A percentile compares a stretch with the other conserved stretches of the same genome.
Conservation (phyloP, 1,140 invertebrate genomes). For the Macrotrachela quadricornifera region DNA sequence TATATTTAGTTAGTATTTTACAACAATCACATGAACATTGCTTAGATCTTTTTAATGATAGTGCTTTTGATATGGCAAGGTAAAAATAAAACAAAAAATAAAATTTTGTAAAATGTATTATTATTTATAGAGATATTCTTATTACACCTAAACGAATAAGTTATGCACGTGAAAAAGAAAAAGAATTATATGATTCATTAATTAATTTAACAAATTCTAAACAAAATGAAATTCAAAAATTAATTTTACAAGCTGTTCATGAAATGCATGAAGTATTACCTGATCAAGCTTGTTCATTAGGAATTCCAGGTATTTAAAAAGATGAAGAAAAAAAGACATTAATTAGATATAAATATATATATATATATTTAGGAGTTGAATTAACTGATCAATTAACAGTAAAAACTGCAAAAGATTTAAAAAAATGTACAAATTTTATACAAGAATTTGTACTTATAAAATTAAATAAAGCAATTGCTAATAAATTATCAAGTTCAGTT, state of each 20-base stretch:
- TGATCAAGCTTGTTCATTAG: neutral
- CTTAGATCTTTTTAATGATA: too few relatives aligned
- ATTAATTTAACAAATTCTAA: constrained; percentile 52
- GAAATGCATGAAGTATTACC: constrained; percentile 1
- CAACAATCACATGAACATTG: too few relatives aligned
- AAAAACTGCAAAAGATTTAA: constrained; percentile 25
- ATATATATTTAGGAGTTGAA: neutral
- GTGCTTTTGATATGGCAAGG: too few relatives aligned
- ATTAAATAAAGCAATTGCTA: constrained; percentile 53
- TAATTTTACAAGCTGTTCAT: constrained; percentile 51
- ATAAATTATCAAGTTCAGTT: constrained; percentile 55
- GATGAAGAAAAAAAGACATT: neutral
- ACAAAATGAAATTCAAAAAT: constrained; percentile 50
- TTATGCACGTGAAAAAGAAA: constrained; percentile 56
- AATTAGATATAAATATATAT: too few relatives aligned
- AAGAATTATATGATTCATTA: constrained; percentile 49
- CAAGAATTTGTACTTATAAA: constrained; percentile 49
- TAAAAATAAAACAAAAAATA: too few relatives aligned
- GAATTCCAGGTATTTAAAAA: constrained; percentile 25
- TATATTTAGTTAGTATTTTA: too few relatives aligned
- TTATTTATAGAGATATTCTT: constrained; percentile 40
- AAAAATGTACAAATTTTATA: constrained; percentile 45
- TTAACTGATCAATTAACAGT: constrained; percentile 6
- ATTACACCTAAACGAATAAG: constrained; percentile 60
- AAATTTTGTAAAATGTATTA: too few relatives aligned